Conservation (phyloP, 1,140 invertebrate species). For the Lepidurus couesii region DNA sequence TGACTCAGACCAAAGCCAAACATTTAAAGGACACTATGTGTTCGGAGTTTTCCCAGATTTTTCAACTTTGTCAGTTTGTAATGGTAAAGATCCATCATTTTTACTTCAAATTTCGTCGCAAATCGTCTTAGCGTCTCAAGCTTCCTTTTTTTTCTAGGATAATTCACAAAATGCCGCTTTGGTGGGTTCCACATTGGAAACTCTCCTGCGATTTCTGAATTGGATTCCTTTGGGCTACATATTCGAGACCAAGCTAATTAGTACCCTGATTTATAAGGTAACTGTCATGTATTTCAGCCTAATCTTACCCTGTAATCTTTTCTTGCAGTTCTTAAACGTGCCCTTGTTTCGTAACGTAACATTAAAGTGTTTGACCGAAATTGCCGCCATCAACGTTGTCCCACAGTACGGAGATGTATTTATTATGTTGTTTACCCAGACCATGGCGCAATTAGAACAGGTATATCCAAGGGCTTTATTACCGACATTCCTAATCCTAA, state of each 20-base stretch:
- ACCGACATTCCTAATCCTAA: neutral
- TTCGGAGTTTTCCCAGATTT: constrained; percentile 96
- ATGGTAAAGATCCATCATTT: constrained; percentile 53
- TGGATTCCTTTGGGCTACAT: constrained; percentile 99
- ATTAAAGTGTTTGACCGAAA: constrained; percentile 96
- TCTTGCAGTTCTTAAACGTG: constrained; percentile 80
- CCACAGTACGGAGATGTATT: constrained; percentile 88
- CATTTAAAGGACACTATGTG: constrained; percentile 99
- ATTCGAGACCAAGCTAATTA: constrained; percentile 97
- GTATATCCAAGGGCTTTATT: constrained; percentile 40
- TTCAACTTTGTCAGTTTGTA: constrained; percentile 95
- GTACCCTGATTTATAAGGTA: constrained; percentile 81
- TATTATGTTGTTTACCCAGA: constrained; percentile 77
- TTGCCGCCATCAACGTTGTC: constrained; percentile 77
- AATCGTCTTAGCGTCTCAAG: neutral
- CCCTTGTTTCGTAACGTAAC: constrained; percentile 98
- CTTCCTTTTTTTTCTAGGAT: constrained; percentile 53
- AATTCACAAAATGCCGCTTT: constrained; percentile 93
- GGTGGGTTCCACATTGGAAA: constrained; percentile 90
- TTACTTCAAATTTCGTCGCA: constrained; percentile 22
- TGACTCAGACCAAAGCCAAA: constrained; percentile 98
- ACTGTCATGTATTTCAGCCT: constrained; percentile 40
- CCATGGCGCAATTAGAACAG: constrained; percentile 80
- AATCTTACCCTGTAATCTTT: constrained; percentile 38
- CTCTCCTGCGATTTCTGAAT: constrained; percentile 91